phyloP scores from a whole-genome alignment of 2,797 vertebrate genomes.

The Sebastes taczanowskii region DNA sequence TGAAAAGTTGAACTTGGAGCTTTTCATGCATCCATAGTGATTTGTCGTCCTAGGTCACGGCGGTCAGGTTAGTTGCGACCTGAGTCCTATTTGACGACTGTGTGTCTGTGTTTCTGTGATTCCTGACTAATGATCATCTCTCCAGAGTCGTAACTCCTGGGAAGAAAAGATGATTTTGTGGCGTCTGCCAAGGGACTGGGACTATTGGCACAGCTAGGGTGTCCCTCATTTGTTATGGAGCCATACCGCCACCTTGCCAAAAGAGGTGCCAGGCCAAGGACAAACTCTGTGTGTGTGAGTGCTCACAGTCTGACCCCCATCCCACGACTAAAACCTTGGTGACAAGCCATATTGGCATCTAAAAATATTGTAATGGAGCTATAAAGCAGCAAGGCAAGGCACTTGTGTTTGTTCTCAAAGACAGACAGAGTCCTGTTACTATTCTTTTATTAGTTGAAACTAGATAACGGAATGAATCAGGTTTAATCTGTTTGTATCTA shows the following conservation, averaged over 20 bases:
- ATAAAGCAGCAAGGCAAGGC: constrained; percentile 33
- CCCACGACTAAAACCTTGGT: constrained; percentile 62
- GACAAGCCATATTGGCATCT: constrained; percentile 65
- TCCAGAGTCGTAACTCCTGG: constrained; percentile 78
- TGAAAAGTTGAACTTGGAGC: constrained; percentile 7
- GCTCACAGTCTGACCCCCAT: constrained; percentile 58
- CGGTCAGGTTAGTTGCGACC: constrained; percentile 28
- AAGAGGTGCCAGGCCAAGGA: constrained; percentile 83
- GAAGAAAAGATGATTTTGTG: constrained; percentile 77
- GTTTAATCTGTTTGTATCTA: constrained; percentile 19
- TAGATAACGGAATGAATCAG: constrained; percentile 7
- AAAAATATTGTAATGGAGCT: constrained; percentile 62
- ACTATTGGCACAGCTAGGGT: constrained; percentile 78
- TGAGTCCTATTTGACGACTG: constrained; percentile 34
- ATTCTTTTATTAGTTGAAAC: constrained; percentile 32
- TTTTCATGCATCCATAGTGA: constrained; percentile 16
- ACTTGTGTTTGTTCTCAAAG: constrained; percentile 55
- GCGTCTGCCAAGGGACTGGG: constrained; percentile 77
- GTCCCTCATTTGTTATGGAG: constrained; percentile 81
- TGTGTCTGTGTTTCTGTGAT: constrained; percentile 66
- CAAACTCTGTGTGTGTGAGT: constrained; percentile 59
- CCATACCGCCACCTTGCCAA: constrained; percentile 78
- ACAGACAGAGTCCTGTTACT: constrained; percentile 28
- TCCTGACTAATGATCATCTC: constrained; percentile 77
- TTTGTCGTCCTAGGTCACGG: constrained; percentile 33